Base-by-base conservation (phyloP, 2,113 vertebrate genomes). In the Lutjanus erythropterus region DNA sequence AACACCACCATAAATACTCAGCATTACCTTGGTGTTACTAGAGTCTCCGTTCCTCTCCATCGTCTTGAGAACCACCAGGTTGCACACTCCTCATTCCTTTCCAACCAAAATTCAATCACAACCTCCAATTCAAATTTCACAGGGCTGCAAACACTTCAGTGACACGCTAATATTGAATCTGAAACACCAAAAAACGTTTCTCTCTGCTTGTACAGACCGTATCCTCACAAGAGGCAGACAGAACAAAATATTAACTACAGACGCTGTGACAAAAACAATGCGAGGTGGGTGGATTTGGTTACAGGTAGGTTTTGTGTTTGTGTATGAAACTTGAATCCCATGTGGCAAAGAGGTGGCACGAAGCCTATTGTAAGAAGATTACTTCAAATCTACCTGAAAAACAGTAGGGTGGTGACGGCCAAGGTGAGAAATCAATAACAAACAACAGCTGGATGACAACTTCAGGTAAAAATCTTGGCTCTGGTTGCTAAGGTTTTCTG, bases 201-300 rank as follows among this genome's bases (percentile, higher is more conserved):
- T 27, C 18, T 23, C 25, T 60, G n/a, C 66, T 49, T 18, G 42
- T 5, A 39, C 25, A 56, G 11, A 29, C 41, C 65, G 79, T 18
- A 21, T 50, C 41, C 16, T 42, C 9, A 19, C 60, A 19, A 50
- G 61, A 70, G 6, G 16, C n/a, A 62, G 29, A 27, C n/a, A 23
- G 47, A 19, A 64, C 25, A 27, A 73, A 76, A 77, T 64, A 86
- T 78, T 53, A 66, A 71, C 47, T 69, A 50, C 62, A 73, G 55
- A 35, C 14, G 31, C 58, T 18, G 42, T 16, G 6, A 11, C 33
- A 64, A 78, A 78, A 75, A 71, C 75, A 71, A 75, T 47, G 64
- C 64, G 50, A 56, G 44, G 31, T 61, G n/a, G 47, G 66, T 39
- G 71, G 76, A 72, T 80, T 75, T 72, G 47, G 76, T 80, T 80